Base-by-base conservation (phyloP, 2,888 invertebrate genomes). In the Yponomeuta malinellus region DNA sequence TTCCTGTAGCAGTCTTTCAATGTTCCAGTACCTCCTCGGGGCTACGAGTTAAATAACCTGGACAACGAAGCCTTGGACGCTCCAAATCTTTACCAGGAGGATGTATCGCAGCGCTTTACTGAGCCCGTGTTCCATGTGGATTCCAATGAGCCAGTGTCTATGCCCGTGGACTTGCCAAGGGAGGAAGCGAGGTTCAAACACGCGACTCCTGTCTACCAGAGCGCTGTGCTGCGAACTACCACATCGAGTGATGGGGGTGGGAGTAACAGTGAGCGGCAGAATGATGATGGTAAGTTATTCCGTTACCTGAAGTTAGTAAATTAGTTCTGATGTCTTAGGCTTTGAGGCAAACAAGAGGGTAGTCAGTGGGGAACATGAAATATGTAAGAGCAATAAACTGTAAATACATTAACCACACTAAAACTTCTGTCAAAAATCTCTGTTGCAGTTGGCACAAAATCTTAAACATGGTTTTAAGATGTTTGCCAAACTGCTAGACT, bases 181-280 rank as follows among this genome's bases (percentile, higher is more conserved):
- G 89, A 88, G 69, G 92, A 91, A 75, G 83, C 89, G 72, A 89
- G 93, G 73, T 96, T 96, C 84, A 95, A 95, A 78, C 94, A 96
- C 81, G 93, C 95, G 71, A 96, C 94, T 78, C 96, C 96, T 0
- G 93, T 94, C 63, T 96, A 96, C 81, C 96, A 96, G 79, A 95
- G 96, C 73, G 96, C 96, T 15, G 95, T 96, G 79, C 93, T 95
- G 2, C 93, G 93, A 73, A 91, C 92, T 70, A 85, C 76, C 3
- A 93, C 94, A 71, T 93, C 94, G 71, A 85, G 80, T 71, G 90
- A 88, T 69, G 81, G 72, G 64, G 81, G 73, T 66, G 73, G 71
- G 33, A 71, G 79, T 12, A 78, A 84, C 12, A 81, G 84, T 23
- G 90, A 91, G 73, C 84, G 82, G 68, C 81, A 84, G 75, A 93